Evolutionary conservation across 1,140 invertebrate genomes (phyloP).

Genomic region (Sitophilus oryzae): DNA sequence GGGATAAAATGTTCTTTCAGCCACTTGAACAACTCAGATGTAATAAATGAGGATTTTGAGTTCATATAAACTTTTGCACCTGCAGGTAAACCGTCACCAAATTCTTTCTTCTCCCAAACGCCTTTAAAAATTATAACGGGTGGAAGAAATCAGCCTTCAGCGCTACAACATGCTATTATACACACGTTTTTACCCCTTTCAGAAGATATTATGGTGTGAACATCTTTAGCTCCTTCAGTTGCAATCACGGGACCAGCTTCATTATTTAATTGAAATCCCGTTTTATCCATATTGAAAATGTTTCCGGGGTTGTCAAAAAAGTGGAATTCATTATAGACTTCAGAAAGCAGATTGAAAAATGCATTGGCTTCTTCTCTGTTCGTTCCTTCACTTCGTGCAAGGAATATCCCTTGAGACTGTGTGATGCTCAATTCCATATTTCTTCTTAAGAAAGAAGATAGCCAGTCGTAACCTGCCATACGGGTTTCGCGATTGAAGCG

Average conservation of each 20-base stretch:
- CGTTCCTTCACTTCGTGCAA: constrained; percentile 19
- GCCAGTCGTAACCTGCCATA: constrained; percentile 20
- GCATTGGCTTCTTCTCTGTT: constrained; percentile 15
- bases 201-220: no score
- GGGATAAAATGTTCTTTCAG: no score
- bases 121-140: constrained; percentile 23
- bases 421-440: constrained; percentile 26
- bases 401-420: constrained; percentile 28
- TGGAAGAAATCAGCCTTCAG: no score
- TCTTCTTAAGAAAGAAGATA: constrained; percentile 15
- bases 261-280: no score
- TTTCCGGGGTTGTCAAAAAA: constrained; percentile 2
- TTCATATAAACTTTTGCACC: constrained; percentile 1
- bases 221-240: no score
- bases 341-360: neutral
- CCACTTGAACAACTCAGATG: no score
- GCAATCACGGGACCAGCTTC: no score
- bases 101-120: constrained; percentile 38
- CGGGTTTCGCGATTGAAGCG: constrained; percentile 11
- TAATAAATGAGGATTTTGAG: no score
- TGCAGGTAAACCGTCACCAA: constrained; percentile 28
- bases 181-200: no score
- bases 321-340: neutral
- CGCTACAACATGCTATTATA: no score
- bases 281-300: no score